phyloP scores from a whole-genome alignment of 2,113 vertebrate species.

The Epinephelus cyanopodus region DNA sequence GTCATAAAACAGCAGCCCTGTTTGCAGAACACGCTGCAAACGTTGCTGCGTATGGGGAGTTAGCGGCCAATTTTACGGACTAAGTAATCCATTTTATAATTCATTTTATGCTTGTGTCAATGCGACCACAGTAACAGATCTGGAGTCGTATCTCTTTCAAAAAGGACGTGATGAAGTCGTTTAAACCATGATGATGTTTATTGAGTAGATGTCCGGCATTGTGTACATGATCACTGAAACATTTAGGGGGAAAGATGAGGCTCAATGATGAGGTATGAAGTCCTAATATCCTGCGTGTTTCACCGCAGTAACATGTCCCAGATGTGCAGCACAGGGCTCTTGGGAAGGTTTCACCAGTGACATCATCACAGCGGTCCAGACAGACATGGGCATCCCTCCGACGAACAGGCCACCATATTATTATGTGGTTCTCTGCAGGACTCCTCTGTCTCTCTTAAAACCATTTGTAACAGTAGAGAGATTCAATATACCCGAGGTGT shows the following conservation, averaged over 20 bases:
- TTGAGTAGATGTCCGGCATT: slow-evolving; percentile 16
- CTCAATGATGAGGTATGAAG: slow-evolving; percentile 53
- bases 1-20: slow-evolving; percentile 61
- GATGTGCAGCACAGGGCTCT: slow-evolving; percentile 64
- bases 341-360: slow-evolving; percentile 65
- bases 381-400: slow-evolving; percentile 66
- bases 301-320: slow-evolving; percentile 72
- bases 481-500: slow-evolving; percentile 77
- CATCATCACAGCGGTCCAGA: slow-evolving; percentile 71
- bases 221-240: slow-evolving; percentile 27
- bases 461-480: slow-evolving; percentile 68
- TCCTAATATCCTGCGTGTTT: slow-evolving; percentile 59
- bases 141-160: slow-evolving; percentile 14
- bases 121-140: background rate
- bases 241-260: slow-evolving; percentile 25
- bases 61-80: slow-evolving; percentile 34
- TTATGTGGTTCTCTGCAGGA: slow-evolving; percentile 76
- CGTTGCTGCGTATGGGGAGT: background rate
- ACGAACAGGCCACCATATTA: slow-evolving; percentile 63
- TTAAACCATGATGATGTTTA: slow-evolving; percentile 8
- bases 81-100: slow-evolving; percentile 42
- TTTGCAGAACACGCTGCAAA: slow-evolving; percentile 45
- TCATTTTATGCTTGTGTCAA: slow-evolving; percentile 21
- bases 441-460: slow-evolving; percentile 67
- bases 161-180: slow-evolving; percentile 14